These are phyloP conservation scores for Pristiophorus japonicus DNA, from an alignment of 2,113 vertebrate genomes.

Conservation along the genomic window DNA sequence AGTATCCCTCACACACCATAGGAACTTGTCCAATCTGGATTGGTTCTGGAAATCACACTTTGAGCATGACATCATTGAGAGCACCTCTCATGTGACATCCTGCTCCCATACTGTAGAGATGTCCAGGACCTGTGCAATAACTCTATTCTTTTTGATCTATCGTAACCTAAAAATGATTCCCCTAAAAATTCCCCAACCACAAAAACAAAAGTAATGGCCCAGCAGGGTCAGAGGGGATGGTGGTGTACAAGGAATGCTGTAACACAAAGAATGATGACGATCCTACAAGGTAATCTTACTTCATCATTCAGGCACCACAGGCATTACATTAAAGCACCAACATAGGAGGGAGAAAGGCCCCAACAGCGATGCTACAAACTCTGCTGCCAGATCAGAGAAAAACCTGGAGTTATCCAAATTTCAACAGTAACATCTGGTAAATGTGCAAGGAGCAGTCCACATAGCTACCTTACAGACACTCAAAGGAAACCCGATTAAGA, in stretches of 20 bases:
- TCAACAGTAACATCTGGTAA: neutral
- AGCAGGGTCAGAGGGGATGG: neutral
- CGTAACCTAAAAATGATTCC: neutral
- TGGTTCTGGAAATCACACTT: conserved; percentile 12
- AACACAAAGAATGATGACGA: neutral
- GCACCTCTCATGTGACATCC: neutral
- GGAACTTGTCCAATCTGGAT: conserved; percentile 18
- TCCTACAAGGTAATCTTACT: no score
- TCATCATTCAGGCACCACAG: neutral
- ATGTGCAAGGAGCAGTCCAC: neutral
- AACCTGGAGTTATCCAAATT: neutral
- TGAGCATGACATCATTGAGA: neutral
- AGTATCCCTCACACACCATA: neutral
- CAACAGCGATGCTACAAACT: neutral
- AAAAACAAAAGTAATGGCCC: neutral
- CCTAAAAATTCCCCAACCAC: neutral
- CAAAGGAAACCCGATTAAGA: neutral
- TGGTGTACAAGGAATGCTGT: neutral
- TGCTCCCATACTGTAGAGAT: neutral
- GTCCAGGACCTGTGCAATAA: neutral
- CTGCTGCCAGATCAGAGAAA: neutral
- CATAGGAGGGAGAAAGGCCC: neutral
- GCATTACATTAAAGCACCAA: neutral
- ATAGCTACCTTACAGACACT: neutral
- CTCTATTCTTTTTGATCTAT: neutral